Conservation (phyloP, 2,113 vertebrate species). For the Hypanus sabinus region DNA sequence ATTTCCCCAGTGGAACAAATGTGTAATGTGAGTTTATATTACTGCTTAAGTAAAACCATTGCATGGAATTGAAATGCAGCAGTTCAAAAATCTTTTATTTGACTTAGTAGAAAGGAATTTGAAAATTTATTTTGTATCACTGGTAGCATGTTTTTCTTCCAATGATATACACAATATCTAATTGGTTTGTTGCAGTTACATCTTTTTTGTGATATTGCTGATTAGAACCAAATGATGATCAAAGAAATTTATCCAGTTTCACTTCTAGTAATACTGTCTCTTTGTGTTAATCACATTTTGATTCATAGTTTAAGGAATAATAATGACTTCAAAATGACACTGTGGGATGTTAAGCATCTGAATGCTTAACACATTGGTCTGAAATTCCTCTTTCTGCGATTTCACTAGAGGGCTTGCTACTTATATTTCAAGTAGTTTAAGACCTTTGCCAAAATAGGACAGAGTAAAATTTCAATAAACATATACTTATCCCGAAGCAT, state of each 20-base stretch:
- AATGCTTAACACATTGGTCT: not conserved
- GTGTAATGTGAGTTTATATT: not conserved
- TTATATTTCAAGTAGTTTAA: not conserved
- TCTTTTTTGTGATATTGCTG: not conserved
- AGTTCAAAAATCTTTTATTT: not conserved
- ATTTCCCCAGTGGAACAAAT: not conserved
- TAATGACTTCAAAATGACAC: not conserved
- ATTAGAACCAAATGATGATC: not conserved
- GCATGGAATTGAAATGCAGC: not conserved
- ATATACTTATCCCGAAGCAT: not conserved
- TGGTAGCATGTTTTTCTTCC: not conserved
- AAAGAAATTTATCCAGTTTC: not conserved
- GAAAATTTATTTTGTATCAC: not conserved
- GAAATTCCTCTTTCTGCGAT: not conserved
- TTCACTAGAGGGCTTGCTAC: not conserved
- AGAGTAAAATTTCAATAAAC: not conserved
- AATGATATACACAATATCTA: not conserved
- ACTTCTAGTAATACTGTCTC: not conserved
- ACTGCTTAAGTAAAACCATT: not conserved
- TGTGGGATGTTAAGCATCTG: not conserved
- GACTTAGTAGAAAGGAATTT: not conserved
- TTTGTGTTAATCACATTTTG: not conserved
- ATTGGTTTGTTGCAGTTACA: not conserved
- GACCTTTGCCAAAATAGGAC: not conserved
- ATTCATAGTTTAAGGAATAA: conserved; percentile 4